Percentiles rank a stretch among this genome's conserved stretches.
Evolutionary conservation across 2,888 invertebrate species (phyloP).

Genomic region (Dasypogon diadema): DNA sequence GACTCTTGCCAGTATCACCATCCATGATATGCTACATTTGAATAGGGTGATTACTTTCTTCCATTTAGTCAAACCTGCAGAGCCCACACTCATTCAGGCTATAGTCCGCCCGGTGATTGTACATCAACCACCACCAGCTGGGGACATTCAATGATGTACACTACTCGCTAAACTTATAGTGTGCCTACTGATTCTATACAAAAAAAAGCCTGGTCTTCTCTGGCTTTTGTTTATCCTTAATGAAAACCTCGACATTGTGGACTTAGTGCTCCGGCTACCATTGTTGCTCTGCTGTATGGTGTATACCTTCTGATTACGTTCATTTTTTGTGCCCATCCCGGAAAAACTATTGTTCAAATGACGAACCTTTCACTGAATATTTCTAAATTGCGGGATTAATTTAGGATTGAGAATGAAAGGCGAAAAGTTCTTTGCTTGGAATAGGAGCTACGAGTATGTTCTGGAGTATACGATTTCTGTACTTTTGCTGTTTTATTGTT

Average conservation of each 20-base stretch:
- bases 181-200: background rate
- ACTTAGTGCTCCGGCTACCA: background rate
- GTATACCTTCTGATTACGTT: background rate
- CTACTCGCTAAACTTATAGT: too few relatives aligned
- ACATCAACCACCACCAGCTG: too few relatives aligned
- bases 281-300: background rate
- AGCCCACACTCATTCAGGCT: too few relatives aligned
- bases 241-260: constrained; percentile 28
- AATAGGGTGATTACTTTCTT: background rate
- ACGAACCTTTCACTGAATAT: background rate
- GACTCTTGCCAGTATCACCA: background rate
- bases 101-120: too few relatives aligned
- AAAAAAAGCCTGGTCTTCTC: constrained; percentile 3
- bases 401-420: too few relatives aligned
- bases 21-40: background rate
- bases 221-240: constrained; percentile 37
- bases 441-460: too few relatives aligned
- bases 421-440: too few relatives aligned
- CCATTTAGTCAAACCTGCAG: background rate
- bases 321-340: background rate
- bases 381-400: background rate
- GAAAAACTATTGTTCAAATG: constrained; percentile 2
- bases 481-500: too few relatives aligned
- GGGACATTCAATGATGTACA: too few relatives aligned
- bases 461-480: too few relatives aligned